These are phyloP conservation scores for Habroteleia sp. DNA, from an alignment of 2,888 invertebrate genomes.

Conservation along the genomic window DNA sequence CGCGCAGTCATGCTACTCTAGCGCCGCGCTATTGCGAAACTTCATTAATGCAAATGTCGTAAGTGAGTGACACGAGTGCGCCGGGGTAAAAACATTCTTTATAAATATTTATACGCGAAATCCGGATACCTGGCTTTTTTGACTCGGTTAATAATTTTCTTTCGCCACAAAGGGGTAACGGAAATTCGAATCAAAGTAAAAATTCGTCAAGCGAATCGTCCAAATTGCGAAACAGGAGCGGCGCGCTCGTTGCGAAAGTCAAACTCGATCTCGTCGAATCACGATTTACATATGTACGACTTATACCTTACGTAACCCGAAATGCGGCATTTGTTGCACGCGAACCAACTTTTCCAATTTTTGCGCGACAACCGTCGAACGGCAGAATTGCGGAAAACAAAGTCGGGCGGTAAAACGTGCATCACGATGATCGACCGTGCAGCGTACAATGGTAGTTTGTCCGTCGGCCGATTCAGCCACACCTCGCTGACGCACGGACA, in stretches of 20 bases:
- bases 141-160: neutral
- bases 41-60: constrained; percentile 57
- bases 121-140: constrained; percentile 3
- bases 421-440: constrained; percentile 31
- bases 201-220: neutral
- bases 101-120: constrained; percentile 54
- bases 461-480: constrained; percentile 44
- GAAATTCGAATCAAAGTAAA: too few relatives aligned
- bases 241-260: neutral
- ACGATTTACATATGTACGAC: constrained; percentile 10
- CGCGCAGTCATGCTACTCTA: constrained; percentile 36
- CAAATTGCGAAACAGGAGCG: neutral
- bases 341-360: constrained; percentile 13
- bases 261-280: neutral
- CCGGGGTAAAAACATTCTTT: constrained; percentile 24
- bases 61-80: constrained; percentile 49
- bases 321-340: constrained; percentile 1
- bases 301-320: neutral
- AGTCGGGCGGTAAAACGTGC: constrained; percentile 16
- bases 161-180: neutral
- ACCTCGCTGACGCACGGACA: constrained; percentile 56
- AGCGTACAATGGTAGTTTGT: constrained; percentile 37
- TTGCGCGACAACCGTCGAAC: constrained; percentile 10
- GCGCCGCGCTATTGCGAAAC: constrained; percentile 45
- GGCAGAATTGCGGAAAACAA: constrained; percentile 39